These are phyloP conservation scores for Schizotus pectinicornis DNA, from an alignment of 2,888 invertebrate species.

Conservation along the genomic window DNA sequence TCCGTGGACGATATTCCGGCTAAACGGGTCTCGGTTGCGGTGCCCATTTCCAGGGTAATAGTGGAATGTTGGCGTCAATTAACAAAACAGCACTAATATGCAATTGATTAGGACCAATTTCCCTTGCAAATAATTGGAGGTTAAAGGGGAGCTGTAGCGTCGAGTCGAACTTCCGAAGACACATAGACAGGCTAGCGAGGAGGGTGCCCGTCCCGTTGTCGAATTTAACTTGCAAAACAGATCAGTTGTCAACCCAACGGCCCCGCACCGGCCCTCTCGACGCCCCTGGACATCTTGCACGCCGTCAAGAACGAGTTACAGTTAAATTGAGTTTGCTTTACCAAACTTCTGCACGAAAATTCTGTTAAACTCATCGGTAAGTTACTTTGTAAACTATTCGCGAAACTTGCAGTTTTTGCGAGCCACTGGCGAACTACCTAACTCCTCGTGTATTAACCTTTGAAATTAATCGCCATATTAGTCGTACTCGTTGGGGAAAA, in stretches of 20 bases:
- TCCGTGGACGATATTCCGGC: too few species aligned
- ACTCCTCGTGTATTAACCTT: too few species aligned
- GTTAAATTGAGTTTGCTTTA: slow-evolving; percentile 51
- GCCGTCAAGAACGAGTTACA: slow-evolving; percentile 49
- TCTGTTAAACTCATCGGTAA: slow-evolving; percentile 38
- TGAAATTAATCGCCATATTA: too few species aligned
- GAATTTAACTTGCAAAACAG: slow-evolving; percentile 55
- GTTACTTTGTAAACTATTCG: slow-evolving; percentile 26
- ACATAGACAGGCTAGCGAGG: slow-evolving; percentile 21
- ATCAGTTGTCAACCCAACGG: slow-evolving; percentile 48
- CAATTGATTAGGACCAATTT: slow-evolving; percentile 41
- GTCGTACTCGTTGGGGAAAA: too few species aligned
- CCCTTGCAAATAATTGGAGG: slow-evolving; percentile 39
- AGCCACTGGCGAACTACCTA: neutral
- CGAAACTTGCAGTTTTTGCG: slow-evolving; percentile 9
- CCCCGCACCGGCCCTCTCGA: slow-evolving; percentile 33
- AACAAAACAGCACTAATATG: slow-evolving; percentile 34
- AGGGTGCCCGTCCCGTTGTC: slow-evolving; percentile 18
- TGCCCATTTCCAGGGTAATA: neutral
- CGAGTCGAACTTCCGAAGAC: slow-evolving; percentile 36
- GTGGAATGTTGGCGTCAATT: slow-evolving; percentile 26
- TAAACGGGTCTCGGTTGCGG: neutral
- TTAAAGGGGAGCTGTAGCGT: slow-evolving; percentile 30
- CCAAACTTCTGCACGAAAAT: slow-evolving; percentile 45
- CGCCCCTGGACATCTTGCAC: slow-evolving; percentile 46